Conservation (phyloP, 2,797 vertebrate species). For the Cirrhinus molitorella region DNA sequence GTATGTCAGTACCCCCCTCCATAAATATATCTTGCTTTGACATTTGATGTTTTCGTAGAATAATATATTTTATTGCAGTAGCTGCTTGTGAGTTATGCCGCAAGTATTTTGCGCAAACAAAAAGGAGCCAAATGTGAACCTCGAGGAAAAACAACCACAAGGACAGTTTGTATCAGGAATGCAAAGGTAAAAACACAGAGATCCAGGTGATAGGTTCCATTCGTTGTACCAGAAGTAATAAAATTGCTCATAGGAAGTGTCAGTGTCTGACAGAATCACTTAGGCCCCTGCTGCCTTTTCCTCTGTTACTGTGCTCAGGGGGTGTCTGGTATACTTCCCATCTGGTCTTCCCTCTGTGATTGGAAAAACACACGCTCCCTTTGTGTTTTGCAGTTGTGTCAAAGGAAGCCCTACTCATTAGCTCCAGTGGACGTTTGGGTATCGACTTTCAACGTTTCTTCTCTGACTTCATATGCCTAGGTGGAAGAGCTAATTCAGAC, state of each 20-base stretch:
- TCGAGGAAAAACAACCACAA: conserved; percentile 39
- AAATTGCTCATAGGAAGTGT: conserved; percentile 65
- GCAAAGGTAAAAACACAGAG: conserved; percentile 51
- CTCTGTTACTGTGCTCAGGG: conserved; percentile 57
- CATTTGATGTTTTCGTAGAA: conserved; percentile 54
- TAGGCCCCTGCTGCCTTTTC: conserved; percentile 54
- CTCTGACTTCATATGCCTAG: conserved; percentile 41
- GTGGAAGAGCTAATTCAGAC: conserved; percentile 48
- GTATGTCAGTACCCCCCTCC: not conserved
- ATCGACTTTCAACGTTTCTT: conserved; percentile 44
- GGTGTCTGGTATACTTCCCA: conserved; percentile 57
- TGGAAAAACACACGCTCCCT: conserved; percentile 56
- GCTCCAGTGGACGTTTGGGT: conserved; percentile 31
- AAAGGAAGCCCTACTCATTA: conserved; percentile 48
- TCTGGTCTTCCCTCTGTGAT: conserved; percentile 60
- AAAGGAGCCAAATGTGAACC: conserved; percentile 43
- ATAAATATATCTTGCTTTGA: conserved; percentile 38
- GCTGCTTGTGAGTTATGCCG: conserved; percentile 40
- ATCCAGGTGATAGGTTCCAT: conserved; percentile 44
- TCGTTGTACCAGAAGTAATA: conserved; percentile 64
- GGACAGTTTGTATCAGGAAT: conserved; percentile 53
- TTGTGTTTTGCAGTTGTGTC: conserved; percentile 54
- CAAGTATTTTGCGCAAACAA: conserved; percentile 49
- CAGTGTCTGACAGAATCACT: conserved; percentile 63
- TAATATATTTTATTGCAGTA: conserved; percentile 44